Evolutionary conservation across 1,140 invertebrate genomes (phyloP).

Genomic region (Scaptomyza graminum): DNA sequence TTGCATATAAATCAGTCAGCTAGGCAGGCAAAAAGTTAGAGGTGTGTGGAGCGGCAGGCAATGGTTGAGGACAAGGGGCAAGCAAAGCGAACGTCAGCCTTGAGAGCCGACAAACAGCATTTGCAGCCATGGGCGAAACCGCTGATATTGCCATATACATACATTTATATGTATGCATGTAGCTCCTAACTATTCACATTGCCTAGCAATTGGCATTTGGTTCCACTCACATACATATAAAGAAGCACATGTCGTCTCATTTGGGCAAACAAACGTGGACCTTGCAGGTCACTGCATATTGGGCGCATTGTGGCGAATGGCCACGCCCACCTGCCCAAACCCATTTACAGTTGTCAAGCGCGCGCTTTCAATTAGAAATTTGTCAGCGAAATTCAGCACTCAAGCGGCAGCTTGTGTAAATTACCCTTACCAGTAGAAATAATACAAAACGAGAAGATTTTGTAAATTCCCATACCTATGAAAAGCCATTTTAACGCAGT

Average conservation of each 20-base stretch:
- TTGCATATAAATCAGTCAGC: constrained; percentile 76
- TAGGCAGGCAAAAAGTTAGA: constrained; percentile 1
- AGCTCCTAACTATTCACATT: constrained; percentile 22
- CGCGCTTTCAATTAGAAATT: constrained; percentile 78
- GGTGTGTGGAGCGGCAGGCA: neutral
- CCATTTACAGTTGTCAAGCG: constrained; percentile 45
- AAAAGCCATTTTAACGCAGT: constrained; percentile 73
- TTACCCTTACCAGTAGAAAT: constrained; percentile 48
- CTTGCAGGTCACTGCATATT: constrained; percentile 74
- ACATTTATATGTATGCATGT: neutral
- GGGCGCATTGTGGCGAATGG: constrained; percentile 39
- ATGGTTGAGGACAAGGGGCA: constrained; percentile 2
- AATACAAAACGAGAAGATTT: constrained; percentile 11
- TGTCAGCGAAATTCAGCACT: constrained; percentile 62
- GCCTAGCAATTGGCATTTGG: constrained; percentile 53
- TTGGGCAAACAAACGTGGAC: constrained; percentile 77
- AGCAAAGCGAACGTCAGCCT: constrained; percentile 23
- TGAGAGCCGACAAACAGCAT: constrained; percentile 48
- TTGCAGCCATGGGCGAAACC: constrained; percentile 32
- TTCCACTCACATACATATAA: constrained; percentile 38
- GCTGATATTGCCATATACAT: constrained; percentile 10
- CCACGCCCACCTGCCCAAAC: constrained; percentile 38
- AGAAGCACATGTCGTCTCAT: constrained; percentile 49
- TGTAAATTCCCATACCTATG: constrained; percentile 32
- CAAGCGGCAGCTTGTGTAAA: constrained; percentile 62